Evolutionary conservation across 2,113 vertebrate species (phyloP).

Genomic region (Stigmatopora nigra): DNA sequence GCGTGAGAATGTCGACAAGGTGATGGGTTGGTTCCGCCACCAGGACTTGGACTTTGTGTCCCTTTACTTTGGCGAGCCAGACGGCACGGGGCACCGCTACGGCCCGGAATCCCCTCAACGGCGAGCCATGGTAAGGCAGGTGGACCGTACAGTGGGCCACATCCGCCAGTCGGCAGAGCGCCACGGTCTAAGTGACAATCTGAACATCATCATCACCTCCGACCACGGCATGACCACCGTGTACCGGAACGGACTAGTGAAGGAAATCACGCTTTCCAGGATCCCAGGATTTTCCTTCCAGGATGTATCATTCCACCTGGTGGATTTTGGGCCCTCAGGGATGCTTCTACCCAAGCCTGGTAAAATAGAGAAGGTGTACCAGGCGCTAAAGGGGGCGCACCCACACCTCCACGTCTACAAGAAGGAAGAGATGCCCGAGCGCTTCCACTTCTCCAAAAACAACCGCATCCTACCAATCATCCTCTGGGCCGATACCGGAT

Average conservation of each 20-base stretch:
- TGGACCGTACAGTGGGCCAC: slow-evolving; percentile 83
- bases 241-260: slow-evolving; percentile 29
- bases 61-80: slow-evolving; percentile 86
- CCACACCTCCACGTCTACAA: slow-evolving; percentile 80
- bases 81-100: slow-evolving; percentile 75
- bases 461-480: slow-evolving; percentile 77
- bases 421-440: slow-evolving; percentile 75
- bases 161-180: slow-evolving; percentile 57
- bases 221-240: slow-evolving; percentile 85
- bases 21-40: slow-evolving; percentile 76
- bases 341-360: slow-evolving; percentile 81
- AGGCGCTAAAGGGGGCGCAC: slow-evolving; percentile 71
- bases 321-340: slow-evolving; percentile 80
- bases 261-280: slow-evolving; percentile 67
- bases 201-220: slow-evolving; percentile 81
- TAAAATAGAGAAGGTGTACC: slow-evolving; percentile 75
- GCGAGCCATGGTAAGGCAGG: slow-evolving; percentile 74
- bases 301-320: slow-evolving; percentile 78
- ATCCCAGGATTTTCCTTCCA: slow-evolving; percentile 73
- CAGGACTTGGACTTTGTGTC: slow-evolving; percentile 77
- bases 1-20: slow-evolving; percentile 71
- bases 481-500: slow-evolving; percentile 76
- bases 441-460: slow-evolving; percentile 71
- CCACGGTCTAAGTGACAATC: slow-evolving; percentile 47
- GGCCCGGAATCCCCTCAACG: slow-evolving; percentile 79